Conservation (phyloP, 2,113 vertebrate genomes). For the Burhinus oedicnemus region DNA sequence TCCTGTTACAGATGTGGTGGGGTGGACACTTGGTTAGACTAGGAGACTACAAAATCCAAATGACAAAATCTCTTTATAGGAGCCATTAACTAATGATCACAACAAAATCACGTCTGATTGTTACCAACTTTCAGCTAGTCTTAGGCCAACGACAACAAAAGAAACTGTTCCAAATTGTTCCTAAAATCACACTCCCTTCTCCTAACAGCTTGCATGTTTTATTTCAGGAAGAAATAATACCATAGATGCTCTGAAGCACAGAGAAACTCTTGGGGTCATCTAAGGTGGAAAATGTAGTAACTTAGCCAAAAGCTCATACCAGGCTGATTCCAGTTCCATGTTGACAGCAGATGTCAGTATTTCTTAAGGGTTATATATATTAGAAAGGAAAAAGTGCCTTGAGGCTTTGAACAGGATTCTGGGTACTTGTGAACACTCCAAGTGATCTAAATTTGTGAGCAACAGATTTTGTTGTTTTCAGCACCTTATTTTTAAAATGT, state of each 20-base stretch:
- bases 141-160: neutral
- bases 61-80: neutral
- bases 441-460: constrained; percentile 43
- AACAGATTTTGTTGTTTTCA: constrained; percentile 57
- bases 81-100: neutral
- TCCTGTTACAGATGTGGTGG: neutral
- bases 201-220: neutral
- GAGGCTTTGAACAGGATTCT: neutral
- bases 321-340: neutral
- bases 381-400: neutral
- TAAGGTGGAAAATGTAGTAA: neutral
- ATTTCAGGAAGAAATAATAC: neutral
- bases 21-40: neutral
- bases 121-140: neutral
- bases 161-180: neutral
- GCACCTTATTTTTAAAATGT: constrained; percentile 59
- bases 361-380: constrained; percentile 23
- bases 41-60: neutral
- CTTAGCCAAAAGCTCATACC: neutral
- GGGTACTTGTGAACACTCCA: constrained; percentile 30
- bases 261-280: neutral
- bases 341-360: constrained; percentile 55
- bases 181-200: neutral
- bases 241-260: neutral
- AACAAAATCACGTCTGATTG: neutral